Base-by-base conservation (phyloP, 2,888 invertebrate species). In the Caradrina clavipalpis region DNA sequence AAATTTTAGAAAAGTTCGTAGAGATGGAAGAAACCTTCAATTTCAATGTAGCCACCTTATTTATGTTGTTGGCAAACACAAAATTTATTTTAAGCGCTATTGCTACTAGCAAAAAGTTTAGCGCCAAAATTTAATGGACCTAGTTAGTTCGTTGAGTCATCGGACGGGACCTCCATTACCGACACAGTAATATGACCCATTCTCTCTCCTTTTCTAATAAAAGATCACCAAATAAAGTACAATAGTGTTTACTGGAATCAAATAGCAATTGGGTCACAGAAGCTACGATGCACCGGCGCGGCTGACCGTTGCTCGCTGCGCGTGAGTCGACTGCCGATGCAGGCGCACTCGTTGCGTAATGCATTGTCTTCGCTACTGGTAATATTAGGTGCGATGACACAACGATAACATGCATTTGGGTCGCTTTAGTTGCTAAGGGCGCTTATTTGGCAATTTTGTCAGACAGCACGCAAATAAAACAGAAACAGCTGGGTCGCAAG, bases 231-330 rank as follows among this genome's bases (percentile, higher is more conserved):
- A 77, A 81, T 79, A 61, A 78, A 75, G 69, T 76, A 67, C 78
- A 82, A 85, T 83, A 86, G 80, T 84, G 87, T 89, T 89, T 83
- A 85, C 87, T 88, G 89, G 90, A 91, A 90, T 91, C 85, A 92
- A 92, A 90, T 80, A 87, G 89, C 91, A 93, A 92, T 91, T 95
- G 89, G 95, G 95, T 95, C 95, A 94, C 84, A 90, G 87, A 83
- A 88, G 81, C 88, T 88, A 88, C 90, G 90, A 88, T 87, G 87
- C 86, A 87, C 83, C 80, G 86, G 86, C 83, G 69, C 81, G 86
- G 83, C 76, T 88, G 90, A 95, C 95, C 94, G 95, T 95, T 95
- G 93, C 82, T 83, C 85, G 86, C 31, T 85, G 92, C 89, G 93
- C 95, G 94, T 95, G 95, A 84, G 88, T 67, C 69, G 94, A 88